Evolutionary conservation across 2,888 invertebrate species (phyloP), one percentile per base, ranked within the genome.

Genomic region (Tolmerus cingulatus): DNA sequence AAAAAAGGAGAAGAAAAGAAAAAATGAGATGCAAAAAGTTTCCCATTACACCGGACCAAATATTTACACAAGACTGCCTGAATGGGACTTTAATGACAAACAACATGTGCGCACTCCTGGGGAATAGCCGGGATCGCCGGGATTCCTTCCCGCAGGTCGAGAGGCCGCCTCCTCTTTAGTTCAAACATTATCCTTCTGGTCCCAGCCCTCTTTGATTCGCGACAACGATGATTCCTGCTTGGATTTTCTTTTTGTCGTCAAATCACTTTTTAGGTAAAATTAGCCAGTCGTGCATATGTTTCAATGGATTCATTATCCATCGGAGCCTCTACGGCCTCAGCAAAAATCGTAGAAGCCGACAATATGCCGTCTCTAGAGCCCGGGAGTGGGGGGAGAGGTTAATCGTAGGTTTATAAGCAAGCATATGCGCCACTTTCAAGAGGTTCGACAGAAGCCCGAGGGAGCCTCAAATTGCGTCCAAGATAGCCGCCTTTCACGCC

Each of bases 11-110:
- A 66, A 66, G 12, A 23, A 66, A 77, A 66, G 12, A 66, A 66
- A 66, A 66, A 66, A 66, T 66, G 66, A 66, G 9, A 57, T 74
- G 84, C 84, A 86, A 77, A 86, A 77, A 77, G 34, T 89, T 89
- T 89, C 88, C 88, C 87, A 89, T 89, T 89, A 89, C 89, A 89
- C 87, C 88, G 87, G 86, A 85, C 87, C 88, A 89, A 89, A 89
- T 89, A 89, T 89, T 89, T 89, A 87, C 88, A 88, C 66, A 88
- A 88, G 88, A 77, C 87, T 74, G 87, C 85, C 89, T 88, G 88
- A 88, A 89, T 88, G 87, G 85, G 57, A 79, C 79, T 86, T 86
- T 86, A 86, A 86, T 86, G 55, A 86, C 86, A 86, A 86, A 77
- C 86, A 76, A 76, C 86, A 86, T 86, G 77, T 86, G 86, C 77